phyloP scores from a whole-genome alignment of 64 coral and sea anemone species.

The Platygyra sinensis region DNA sequence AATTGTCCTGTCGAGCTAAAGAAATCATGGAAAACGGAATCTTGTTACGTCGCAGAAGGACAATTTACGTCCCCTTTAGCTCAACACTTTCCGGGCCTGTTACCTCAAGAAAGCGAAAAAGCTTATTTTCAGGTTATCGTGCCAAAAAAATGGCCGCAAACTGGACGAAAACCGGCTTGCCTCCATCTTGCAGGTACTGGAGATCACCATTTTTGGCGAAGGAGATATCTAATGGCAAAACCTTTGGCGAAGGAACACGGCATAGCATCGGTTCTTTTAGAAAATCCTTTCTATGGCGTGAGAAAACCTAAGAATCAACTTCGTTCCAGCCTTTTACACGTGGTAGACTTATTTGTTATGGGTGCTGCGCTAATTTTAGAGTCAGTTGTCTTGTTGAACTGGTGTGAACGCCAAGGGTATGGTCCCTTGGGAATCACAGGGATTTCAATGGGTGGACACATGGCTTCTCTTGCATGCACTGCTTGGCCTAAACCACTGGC shows the following conservation, averaged over 20 bases:
- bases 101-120: slow-evolving; percentile 93
- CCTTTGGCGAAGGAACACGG: slow-evolving; percentile 72
- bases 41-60: slow-evolving; percentile 89
- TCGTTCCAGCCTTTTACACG: slow-evolving; percentile 82
- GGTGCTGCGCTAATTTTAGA: slow-evolving; percentile 92
- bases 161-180: slow-evolving; percentile 78
- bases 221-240: slow-evolving; percentile 95
- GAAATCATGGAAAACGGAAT: slow-evolving; percentile 77
- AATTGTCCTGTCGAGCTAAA: slow-evolving; percentile 66
- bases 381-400: slow-evolving; percentile 77
- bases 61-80: slow-evolving; percentile 89
- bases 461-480: slow-evolving; percentile 94
- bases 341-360: slow-evolving; percentile 94
- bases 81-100: slow-evolving; percentile 64
- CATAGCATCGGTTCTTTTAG: slow-evolving; percentile 87
- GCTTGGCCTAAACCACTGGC: slow-evolving; percentile 89
- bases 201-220: slow-evolving; percentile 96
- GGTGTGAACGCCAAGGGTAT: slow-evolving; percentile 85
- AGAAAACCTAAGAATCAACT: slow-evolving; percentile 88
- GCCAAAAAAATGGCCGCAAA: slow-evolving; percentile 67
- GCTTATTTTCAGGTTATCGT: slow-evolving; percentile 88
- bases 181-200: slow-evolving; percentile 92
- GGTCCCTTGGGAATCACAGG: slow-evolving; percentile 86
- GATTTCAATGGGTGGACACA: slow-evolving; percentile 95
- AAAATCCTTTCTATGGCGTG: slow-evolving; percentile 90